Evolutionary conservation across 2,113 vertebrate species (phyloP).

Genomic region (Arizona elegans): DNA sequence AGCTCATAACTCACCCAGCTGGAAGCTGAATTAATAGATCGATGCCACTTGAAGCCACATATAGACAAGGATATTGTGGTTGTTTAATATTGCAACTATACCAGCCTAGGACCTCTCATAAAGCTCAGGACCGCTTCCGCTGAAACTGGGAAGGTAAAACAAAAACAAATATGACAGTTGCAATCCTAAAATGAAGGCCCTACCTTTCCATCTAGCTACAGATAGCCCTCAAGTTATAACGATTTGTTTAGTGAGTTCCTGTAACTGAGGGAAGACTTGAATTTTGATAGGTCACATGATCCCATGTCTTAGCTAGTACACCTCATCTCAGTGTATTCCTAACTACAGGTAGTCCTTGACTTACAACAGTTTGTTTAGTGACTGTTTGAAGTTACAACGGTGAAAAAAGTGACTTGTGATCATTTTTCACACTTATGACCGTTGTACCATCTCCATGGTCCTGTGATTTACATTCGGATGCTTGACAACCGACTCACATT

Average conservation of each 20-base stretch:
- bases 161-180: background rate
- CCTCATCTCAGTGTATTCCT: no score
- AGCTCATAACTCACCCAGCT: background rate
- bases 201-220: background rate
- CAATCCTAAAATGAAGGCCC: background rate
- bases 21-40: background rate
- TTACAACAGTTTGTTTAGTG: no score
- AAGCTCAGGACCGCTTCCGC: background rate
- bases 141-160: background rate
- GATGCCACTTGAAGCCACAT: background rate
- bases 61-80: background rate
- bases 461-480: no score
- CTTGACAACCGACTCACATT: no score
- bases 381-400: no score
- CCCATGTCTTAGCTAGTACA: background rate
- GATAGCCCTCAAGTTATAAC: background rate
- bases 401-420: no score
- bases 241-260: background rate
- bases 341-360: no score
- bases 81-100: background rate
- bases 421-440: no score
- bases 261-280: background rate
- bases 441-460: no score
- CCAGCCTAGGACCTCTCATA: background rate
- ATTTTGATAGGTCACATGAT: background rate